Percentiles rank a stretch among this genome's conserved stretches.
Evolutionary conservation across 1,140 invertebrate species (phyloP).

Genomic region (Heliconius hewitsoni): DNA sequence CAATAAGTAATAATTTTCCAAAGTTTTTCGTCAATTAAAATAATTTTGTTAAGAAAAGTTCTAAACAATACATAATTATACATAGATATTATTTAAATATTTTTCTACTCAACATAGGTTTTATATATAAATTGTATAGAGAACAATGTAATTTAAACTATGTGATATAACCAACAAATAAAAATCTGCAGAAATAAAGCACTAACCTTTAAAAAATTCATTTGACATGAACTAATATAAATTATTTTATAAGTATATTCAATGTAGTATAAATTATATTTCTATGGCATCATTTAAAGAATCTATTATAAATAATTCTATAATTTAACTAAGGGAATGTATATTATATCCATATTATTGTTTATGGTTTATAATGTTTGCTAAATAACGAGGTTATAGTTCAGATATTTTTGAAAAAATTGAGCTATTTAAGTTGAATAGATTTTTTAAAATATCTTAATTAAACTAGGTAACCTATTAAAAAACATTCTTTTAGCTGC

Average conservation of each 20-base stretch:
- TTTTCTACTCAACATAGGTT: neutral
- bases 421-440: neutral
- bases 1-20: too few species aligned
- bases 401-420: neutral
- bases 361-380: neutral
- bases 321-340: neutral
- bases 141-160: conserved; percentile 3
- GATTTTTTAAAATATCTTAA: neutral
- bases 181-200: neutral
- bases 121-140: neutral
- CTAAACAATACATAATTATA: neutral
- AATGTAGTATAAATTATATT: neutral
- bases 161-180: neutral
- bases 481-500: neutral
- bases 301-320: neutral
- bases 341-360: neutral
- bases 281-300: neutral
- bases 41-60: neutral
- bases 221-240: conserved; percentile 40
- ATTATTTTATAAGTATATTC: conserved; percentile 39
- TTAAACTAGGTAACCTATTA: neutral
- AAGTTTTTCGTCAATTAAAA: neutral
- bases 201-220: conserved; percentile 12
- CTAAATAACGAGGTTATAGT: neutral
- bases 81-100: neutral